These are phyloP conservation scores for Drosophila asahinai DNA, from an alignment of 1,140 invertebrate genomes.

Conservation along the genomic window DNA sequence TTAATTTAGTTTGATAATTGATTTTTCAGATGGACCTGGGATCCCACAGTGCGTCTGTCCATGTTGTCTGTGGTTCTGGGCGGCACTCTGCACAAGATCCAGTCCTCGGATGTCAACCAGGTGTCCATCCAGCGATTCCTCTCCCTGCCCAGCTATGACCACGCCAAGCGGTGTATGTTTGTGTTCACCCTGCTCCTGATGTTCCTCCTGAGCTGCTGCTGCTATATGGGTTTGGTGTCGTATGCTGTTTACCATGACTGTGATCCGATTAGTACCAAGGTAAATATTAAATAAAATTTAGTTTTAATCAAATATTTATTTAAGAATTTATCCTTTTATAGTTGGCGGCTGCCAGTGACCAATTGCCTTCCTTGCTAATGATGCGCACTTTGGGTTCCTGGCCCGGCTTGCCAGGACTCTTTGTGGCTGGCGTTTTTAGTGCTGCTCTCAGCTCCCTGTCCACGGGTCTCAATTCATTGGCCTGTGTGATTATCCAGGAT, in stretches of 20 bases:
- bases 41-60: conserved; percentile 90
- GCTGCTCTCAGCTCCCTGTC: conserved; percentile 95
- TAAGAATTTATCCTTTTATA: conserved; percentile 3
- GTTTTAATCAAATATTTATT: not conserved
- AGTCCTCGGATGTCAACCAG: conserved; percentile 94
- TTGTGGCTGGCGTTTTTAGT: conserved; percentile 94
- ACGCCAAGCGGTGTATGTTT: conserved; percentile 85
- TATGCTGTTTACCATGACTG: conserved; percentile 92
- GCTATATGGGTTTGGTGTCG: conserved; percentile 91
- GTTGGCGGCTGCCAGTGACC: conserved; percentile 90
- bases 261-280: conserved; percentile 89
- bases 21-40: conserved; percentile 88
- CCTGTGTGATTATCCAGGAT: conserved; percentile 95
- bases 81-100: conserved; percentile 94
- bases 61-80: conserved; percentile 92
- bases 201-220: conserved; percentile 88
- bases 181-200: conserved; percentile 88
- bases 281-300: conserved; percentile 59
- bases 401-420: conserved; percentile 92
- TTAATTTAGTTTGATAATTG: conserved; percentile 14
- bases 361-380: conserved; percentile 90
- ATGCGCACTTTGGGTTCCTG: conserved; percentile 91
- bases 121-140: conserved; percentile 94
- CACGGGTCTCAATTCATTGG: conserved; percentile 96
- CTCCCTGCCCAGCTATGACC: conserved; percentile 68